Percentiles rank a stretch among this genome's conserved stretches.
Evolutionary conservation across 1,140 invertebrate species (phyloP).

Genomic region (Stegodyphus mimosarum): DNA sequence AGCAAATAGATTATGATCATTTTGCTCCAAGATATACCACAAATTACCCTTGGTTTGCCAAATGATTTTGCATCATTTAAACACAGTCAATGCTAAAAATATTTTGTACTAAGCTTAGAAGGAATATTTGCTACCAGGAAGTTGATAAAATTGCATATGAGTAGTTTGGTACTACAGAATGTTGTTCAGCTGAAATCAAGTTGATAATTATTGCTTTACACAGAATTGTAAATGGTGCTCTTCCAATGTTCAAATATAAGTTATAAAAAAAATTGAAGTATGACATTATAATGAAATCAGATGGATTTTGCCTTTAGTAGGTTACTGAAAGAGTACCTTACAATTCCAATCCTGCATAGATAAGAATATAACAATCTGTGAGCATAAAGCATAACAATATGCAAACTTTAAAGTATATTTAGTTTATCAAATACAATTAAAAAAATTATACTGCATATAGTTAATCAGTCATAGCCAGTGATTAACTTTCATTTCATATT

Average conservation of each 20-base stretch:
- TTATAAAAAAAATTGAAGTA: conserved; percentile 3
- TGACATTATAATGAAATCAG: background rate
- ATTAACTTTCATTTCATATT: background rate
- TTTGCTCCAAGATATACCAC: too few relatives aligned
- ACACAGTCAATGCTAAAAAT: conserved; percentile 43
- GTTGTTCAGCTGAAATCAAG: conserved; percentile 6
- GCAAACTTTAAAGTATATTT: background rate
- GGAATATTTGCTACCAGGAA: conserved; percentile 22
- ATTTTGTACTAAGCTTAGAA: conserved; percentile 51
- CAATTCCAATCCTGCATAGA: conserved; percentile 42
- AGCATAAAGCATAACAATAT: background rate
- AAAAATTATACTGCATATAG: background rate
- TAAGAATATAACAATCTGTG: conserved; percentile 15
- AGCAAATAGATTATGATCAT: too few relatives aligned
- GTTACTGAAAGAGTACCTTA: conserved; percentile 19
- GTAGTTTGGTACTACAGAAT: conserved; percentile 23
- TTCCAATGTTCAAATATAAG: conserved; percentile 1
- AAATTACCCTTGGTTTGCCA: too few relatives aligned
- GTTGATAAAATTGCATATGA: conserved; percentile 39
- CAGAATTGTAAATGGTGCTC: conserved; percentile 17
- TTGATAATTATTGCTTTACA: conserved; percentile 44
- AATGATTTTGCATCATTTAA: background rate
- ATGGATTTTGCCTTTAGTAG: background rate
- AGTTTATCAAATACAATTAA: background rate
- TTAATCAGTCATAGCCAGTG: conserved; percentile 1